These are phyloP conservation scores for Forbesichthys agassizii DNA, from an alignment of 2,113 vertebrate species.

Conservation along the genomic window DNA sequence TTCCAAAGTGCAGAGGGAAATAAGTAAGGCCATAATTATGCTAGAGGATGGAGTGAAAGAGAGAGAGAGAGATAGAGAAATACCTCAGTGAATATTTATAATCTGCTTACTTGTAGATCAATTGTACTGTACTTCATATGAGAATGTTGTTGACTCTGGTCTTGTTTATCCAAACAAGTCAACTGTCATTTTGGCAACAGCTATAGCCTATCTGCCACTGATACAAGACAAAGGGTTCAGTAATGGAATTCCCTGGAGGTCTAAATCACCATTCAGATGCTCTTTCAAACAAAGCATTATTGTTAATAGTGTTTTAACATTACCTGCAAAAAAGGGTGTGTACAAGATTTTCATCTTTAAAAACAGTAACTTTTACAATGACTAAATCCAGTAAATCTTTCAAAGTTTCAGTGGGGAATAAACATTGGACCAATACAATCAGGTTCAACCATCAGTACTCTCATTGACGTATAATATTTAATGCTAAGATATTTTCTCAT, in stretches of 20 bases:
- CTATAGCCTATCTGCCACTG: slow-evolving; percentile 36
- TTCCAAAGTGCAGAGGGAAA: slow-evolving; percentile 67
- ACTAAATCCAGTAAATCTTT: slow-evolving; percentile 33
- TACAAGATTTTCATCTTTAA: slow-evolving; percentile 31
- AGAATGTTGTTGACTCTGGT: slow-evolving; percentile 36
- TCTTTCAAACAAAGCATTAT: slow-evolving; percentile 27
- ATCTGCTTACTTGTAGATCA: slow-evolving; percentile 59
- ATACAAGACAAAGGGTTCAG: slow-evolving; percentile 21
- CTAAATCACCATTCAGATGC: slow-evolving; percentile 12
- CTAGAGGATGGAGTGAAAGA: slow-evolving; percentile 41
- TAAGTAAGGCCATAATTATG: slow-evolving; percentile 68
- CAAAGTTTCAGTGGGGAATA: slow-evolving; percentile 7
- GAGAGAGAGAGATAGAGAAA: slow-evolving; percentile 14
- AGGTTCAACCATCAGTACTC: neutral
- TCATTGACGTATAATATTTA: neutral
- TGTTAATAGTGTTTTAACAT: slow-evolving; percentile 25
- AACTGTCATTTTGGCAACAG: slow-evolving; percentile 52
- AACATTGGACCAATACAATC: slow-evolving; percentile 17
- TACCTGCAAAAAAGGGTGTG: neutral
- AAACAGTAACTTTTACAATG: slow-evolving; percentile 21
- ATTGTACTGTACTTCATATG: slow-evolving; percentile 30
- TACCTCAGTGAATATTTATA: slow-evolving; percentile 12
- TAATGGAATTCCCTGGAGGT: slow-evolving; percentile 20
- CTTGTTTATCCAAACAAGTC: slow-evolving; percentile 53
- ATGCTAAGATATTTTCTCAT: neutral